These are phyloP conservation scores for Carabus problematicus DNA, from an alignment of 2,888 invertebrate species.

Conservation along the genomic window DNA sequence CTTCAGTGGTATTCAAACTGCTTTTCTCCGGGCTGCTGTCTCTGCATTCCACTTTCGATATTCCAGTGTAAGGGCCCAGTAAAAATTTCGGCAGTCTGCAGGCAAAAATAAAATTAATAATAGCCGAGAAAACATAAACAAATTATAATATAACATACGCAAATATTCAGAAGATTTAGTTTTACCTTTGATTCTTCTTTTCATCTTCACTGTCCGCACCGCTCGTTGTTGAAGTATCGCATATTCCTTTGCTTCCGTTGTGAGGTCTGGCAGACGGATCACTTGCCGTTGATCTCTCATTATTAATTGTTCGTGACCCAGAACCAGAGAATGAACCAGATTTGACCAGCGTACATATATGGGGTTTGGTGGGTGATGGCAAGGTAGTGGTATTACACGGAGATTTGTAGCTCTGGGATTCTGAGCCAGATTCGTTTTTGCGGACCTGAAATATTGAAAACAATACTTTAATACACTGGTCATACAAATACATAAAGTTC, in stretches of 20 bases:
- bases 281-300: constrained; percentile 67
- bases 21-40: constrained; percentile 60
- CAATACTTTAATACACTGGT: background rate
- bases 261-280: constrained; percentile 69
- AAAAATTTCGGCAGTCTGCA: constrained; percentile 68
- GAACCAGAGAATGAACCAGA: constrained; percentile 76
- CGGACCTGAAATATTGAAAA: constrained; percentile 54
- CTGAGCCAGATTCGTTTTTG: constrained; percentile 67
- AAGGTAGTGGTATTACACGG: constrained; percentile 17
- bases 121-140: constrained; percentile 11
- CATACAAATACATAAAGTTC: background rate
- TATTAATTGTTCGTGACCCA: constrained; percentile 64
- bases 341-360: constrained; percentile 67
- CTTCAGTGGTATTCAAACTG: constrained; percentile 71
- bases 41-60: constrained; percentile 55
- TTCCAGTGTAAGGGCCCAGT: constrained; percentile 62
- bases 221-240: constrained; percentile 68
- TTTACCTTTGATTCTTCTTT: constrained; percentile 53
- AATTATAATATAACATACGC: background rate
- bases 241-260: constrained; percentile 62
- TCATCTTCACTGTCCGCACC: constrained; percentile 76
- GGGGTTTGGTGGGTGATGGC: constrained; percentile 25
- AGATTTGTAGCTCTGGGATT: constrained; percentile 48
- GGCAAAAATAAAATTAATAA: constrained; percentile 28
- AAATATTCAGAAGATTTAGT: constrained; percentile 2